Evolutionary conservation across 2,113 vertebrate genomes (phyloP), one percentile per base, ranked within the genome.

Genomic region (Lethenteron camtschaticum): DNA sequence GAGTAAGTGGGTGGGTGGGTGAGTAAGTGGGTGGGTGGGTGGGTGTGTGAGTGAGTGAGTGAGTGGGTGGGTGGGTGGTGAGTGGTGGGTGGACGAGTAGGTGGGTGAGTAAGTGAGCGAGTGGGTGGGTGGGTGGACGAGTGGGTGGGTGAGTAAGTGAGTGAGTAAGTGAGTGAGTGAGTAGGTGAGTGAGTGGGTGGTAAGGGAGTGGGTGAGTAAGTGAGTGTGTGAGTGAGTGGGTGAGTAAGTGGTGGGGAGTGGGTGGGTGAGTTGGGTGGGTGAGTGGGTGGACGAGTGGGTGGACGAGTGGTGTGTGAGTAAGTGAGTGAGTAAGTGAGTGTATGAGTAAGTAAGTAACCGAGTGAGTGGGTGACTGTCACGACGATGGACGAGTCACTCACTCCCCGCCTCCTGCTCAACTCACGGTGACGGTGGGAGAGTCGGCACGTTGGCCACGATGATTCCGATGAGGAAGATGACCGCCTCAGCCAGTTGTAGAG

Each of bases 381-480:
- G 18, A 20, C 18, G 18, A 20, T 20, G 18, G 18, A 20, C 18
- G n/a, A 20, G 2, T 2, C 2, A 20, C 18, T 20, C 18, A 20
- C 18, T 20, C n/a, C 13, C 41, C 11, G n/a, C 12, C 5, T 7
- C 3, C 3, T 6, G 3, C 18, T 1, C 69, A 73, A 77, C 84
- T 85, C 68, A 87, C 85, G 0, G 87, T 88, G 74, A 89, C 87
- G 0, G 88, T 87, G n/a, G 10, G 87, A 85, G 75, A 88, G 77
- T 86, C 0, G 90, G 91, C 16, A 95, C 91, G 0, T 92, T 86
- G 73, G 90, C 89, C 41, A 95, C 90, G 0, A 96, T 91, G 82
- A 96, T 94, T 72, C 90, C 88, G 2, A 94, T 95, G 77, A 96
- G 91, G 78, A 96, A 96, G 81, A 95, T 87, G 81, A 95, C 88